Evolutionary conservation across 2,113 vertebrate species (phyloP).

Genomic region (Capra hircus): DNA sequence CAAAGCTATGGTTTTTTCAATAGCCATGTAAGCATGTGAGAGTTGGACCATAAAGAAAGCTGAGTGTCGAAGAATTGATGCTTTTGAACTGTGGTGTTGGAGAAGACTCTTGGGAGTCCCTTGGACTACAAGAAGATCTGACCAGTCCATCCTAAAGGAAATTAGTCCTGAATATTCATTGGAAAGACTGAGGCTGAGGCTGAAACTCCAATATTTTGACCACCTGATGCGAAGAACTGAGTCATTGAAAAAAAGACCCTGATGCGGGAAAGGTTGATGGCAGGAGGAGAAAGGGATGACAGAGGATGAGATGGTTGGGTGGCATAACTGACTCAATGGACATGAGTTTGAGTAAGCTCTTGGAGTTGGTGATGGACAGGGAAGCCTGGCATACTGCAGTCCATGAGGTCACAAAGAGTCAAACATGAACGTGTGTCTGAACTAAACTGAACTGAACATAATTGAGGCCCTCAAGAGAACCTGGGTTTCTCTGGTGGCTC

Average conservation of each 20-base stretch:
- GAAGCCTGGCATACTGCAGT: neutral
- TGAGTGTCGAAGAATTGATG: fast-evolving
- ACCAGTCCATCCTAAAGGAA: neutral
- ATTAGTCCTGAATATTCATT: neutral
- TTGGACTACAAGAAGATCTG: neutral
- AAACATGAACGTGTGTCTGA: neutral
- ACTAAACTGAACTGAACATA: neutral
- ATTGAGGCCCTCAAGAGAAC: neutral
- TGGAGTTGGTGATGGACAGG: neutral
- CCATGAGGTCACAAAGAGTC: neutral
- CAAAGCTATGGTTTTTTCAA: neutral
- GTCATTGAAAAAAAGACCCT: neutral
- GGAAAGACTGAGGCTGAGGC: neutral
- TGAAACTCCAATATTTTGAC: neutral
- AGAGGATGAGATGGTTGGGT: neutral
- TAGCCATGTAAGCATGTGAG: neutral
- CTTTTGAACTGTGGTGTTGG: neutral
- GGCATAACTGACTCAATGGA: fast-evolving
- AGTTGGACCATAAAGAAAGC: neutral
- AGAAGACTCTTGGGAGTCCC: neutral
- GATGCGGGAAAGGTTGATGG: neutral
- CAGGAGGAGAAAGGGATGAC: neutral
- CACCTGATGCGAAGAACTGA: neutral
- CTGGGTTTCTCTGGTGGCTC: neutral
- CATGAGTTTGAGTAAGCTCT: neutral